phyloP scores from a whole-genome alignment of 2,888 invertebrate genomes.

The Rotaria sp. region DNA sequence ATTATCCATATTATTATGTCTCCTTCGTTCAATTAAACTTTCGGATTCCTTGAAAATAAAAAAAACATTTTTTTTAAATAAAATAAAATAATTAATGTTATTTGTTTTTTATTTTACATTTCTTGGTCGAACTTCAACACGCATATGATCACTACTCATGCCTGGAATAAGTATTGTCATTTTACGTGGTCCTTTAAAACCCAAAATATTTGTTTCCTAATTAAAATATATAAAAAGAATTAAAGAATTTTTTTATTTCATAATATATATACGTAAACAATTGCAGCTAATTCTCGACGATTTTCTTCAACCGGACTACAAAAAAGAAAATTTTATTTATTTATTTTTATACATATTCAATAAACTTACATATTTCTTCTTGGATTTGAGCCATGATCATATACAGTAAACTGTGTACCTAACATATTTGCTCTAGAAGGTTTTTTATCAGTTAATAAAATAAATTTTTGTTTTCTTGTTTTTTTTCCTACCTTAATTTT shows the following conservation, averaged over 20 bases:
- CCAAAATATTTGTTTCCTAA: slow-evolving; percentile 91
- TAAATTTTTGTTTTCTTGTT: background rate
- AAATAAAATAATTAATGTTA: too few species aligned
- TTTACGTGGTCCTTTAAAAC: slow-evolving; percentile 96
- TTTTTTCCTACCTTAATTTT: slow-evolving; percentile 65
- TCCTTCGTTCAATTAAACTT: slow-evolving; percentile 61
- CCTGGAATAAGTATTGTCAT: slow-evolving; percentile 98
- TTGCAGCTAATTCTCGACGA: slow-evolving; percentile 12
- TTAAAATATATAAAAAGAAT: background rate
- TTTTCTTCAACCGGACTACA: slow-evolving; percentile 44
- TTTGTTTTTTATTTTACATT: slow-evolving; percentile 60
- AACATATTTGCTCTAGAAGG: slow-evolving; percentile 71
- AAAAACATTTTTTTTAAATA: too few species aligned
- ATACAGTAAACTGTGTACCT: slow-evolving; percentile 93
- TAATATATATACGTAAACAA: background rate
- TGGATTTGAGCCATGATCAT: slow-evolving; percentile 75
- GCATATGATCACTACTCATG: slow-evolving; percentile 74
- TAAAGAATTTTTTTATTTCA: background rate
- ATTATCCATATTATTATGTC: slow-evolving; percentile 75
- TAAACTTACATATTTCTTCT: slow-evolving; percentile 46
- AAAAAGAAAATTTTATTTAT: background rate
- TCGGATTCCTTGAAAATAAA: slow-evolving; percentile 54
- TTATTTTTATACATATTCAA: background rate
- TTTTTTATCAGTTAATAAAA: background rate
- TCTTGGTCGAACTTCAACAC: slow-evolving; percentile 77